Evolutionary conservation across 2,113 vertebrate species (phyloP), one percentile per base, ranked within the genome.

Genomic region (Synodontis membranacea): DNA sequence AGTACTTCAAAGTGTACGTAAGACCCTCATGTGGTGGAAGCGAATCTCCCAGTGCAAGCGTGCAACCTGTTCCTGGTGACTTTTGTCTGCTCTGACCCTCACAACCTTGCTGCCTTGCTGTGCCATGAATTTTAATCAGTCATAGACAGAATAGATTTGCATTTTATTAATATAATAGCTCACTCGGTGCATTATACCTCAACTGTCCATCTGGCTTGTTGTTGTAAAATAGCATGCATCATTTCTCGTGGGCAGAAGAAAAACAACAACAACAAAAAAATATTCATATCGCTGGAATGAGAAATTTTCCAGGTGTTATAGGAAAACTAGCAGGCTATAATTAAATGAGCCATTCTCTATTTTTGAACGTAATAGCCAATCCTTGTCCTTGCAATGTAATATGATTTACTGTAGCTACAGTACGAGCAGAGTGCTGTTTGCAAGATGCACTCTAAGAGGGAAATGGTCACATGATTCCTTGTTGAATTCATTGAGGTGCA

Each of bases 121-220:
- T 70, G 79, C 82, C 54, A 85, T 88, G 85, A 88, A 90, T 90
- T 85, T 85, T 88, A 86, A 90, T 86, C 42, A 87, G 28, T 48
- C 68, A 52, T 28, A 70, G 52, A 42, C 42, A 14, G 60, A 89
- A 84, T 91, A 78, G 80, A 92, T 94, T 94, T 92, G 82, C 92
- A 92, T 93, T 50, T 92, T 89, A 92, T 94, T 91, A 91, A 19
- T 56, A 80, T 76, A 34, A 68, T 76, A 89, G 76, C 72, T 82
- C 31, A 89, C 84, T 89, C 84, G 80, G 62, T 88, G 70, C 84
- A 72, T 87, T 87, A 87, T 42, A 88, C 89, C 80, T 86, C 82
- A 50, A 84, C 91, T 82, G 90, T 91, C 93, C 94, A 94, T 93
- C 93, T 95, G 93, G 90, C 90, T 85, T 90, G 15, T 86, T 91